Evolutionary conservation across 2,797 vertebrate genomes (phyloP).

Genomic region (Melanotaenia nigrans): DNA sequence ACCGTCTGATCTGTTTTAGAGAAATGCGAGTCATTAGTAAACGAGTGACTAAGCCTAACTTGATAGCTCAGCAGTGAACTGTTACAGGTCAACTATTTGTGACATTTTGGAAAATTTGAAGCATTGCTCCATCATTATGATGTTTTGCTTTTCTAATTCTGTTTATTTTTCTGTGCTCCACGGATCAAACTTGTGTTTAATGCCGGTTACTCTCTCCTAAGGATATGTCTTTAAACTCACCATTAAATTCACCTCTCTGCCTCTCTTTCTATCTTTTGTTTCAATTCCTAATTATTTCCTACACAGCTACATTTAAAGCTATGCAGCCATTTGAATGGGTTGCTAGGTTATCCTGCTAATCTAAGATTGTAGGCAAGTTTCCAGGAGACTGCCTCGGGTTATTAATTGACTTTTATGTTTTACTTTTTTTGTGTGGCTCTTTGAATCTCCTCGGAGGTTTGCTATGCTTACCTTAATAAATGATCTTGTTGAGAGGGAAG

Average conservation of each 20-base stretch:
- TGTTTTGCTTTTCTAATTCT: slow-evolving; percentile 3
- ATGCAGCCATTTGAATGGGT: background rate
- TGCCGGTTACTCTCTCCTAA: background rate
- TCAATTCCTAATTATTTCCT: background rate
- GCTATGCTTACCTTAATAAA: background rate
- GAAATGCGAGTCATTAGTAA: slow-evolving; percentile 25
- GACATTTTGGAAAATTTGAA: slow-evolving; percentile 9
- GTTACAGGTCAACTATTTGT: slow-evolving; percentile 10
- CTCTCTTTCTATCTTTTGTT: background rate
- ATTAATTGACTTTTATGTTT: slow-evolving; percentile 3
- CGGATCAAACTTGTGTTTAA: background rate
- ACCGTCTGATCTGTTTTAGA: slow-evolving; percentile 3
- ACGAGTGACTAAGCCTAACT: slow-evolving; percentile 5
- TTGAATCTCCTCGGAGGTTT: background rate
- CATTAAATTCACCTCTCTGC: background rate
- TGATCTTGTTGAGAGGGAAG: background rate
- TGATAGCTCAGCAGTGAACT: slow-evolving; percentile 15
- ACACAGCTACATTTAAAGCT: background rate
- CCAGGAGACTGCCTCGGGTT: slow-evolving; percentile 4
- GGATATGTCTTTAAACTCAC: background rate
- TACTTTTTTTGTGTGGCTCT: background rate
- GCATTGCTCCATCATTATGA: background rate
- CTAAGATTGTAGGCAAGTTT: slow-evolving; percentile 1
- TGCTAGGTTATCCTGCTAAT: slow-evolving; percentile 2
- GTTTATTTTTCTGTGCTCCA: background rate